A percentile compares a stretch with the other conserved stretches of the same genome.
Evolutionary conservation across 2,888 invertebrate genomes (phyloP).

Genomic region (Linyphia triangularis): DNA sequence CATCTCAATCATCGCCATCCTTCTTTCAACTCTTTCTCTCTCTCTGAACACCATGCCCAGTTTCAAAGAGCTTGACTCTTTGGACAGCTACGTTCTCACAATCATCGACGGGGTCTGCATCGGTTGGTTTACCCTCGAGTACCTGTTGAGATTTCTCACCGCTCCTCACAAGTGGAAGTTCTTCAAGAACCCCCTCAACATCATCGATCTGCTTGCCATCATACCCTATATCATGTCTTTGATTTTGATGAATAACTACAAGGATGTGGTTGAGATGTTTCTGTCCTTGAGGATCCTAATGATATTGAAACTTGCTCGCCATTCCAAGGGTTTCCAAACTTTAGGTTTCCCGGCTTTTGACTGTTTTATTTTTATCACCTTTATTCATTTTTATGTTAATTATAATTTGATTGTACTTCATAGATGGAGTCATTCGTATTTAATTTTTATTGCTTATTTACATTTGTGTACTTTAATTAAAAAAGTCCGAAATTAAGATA

Average conservation of each 20-base stretch:
- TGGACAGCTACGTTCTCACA: conserved; percentile 96
- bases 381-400: no score
- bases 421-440: no score
- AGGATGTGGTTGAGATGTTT: conserved; percentile 69
- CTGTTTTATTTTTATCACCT: no score
- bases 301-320: not conserved
- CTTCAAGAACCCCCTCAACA: conserved; percentile 98
- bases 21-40: conserved; percentile 98
- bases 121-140: conserved; percentile 99
- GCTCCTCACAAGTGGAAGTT: conserved; percentile 99
- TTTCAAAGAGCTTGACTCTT: conserved; percentile 92
- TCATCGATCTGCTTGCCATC: conserved; percentile 98
- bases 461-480: no score
- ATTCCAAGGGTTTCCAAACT: conserved; percentile 3
- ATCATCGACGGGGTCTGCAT: conserved; percentile 99
- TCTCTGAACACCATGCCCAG: conserved; percentile 99
- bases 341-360: no score
- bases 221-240: conserved; percentile 98
- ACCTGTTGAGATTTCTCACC: conserved; percentile 96
- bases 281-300: not conserved
- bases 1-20: conserved; percentile 99
- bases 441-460: no score
- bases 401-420: no score
- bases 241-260: conserved; percentile 96
- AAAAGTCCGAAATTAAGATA: no score